Conservation (phyloP, 2,113 vertebrate genomes). For the Cyanistes caeruleus region DNA sequence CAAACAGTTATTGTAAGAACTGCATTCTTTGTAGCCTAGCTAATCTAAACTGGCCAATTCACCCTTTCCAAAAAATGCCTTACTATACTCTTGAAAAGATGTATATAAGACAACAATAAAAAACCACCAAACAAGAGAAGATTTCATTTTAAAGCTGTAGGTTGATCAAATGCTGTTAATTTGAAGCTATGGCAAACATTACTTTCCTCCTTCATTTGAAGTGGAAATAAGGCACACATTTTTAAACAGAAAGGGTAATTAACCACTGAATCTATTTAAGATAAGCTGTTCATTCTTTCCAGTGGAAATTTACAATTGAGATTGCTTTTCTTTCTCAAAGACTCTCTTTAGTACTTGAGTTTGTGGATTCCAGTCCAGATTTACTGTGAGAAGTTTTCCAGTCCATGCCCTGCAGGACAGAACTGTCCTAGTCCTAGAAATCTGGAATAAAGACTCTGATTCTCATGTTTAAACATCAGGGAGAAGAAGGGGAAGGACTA, state of each 20-base stretch:
- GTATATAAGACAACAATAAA: background rate
- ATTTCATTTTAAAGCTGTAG: slow-evolving; percentile 23
- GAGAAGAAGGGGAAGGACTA: background rate
- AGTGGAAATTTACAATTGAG: slow-evolving; percentile 51
- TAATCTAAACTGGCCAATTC: background rate
- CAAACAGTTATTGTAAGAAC: background rate
- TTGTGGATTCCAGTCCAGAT: background rate
- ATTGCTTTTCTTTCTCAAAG: slow-evolving; percentile 36
- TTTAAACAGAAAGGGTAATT: slow-evolving; percentile 69
- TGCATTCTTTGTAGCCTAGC: background rate
- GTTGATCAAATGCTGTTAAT: slow-evolving; percentile 32
- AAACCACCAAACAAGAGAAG: background rate
- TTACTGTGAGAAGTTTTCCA: background rate
- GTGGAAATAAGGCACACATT: slow-evolving; percentile 63
- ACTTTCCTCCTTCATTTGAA: slow-evolving; percentile 61
- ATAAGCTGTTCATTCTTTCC: slow-evolving; percentile 40
- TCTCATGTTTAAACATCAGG: background rate
- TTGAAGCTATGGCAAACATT: slow-evolving; percentile 50
- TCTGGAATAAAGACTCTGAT: background rate
- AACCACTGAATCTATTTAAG: slow-evolving; percentile 65
- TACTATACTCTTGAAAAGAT: background rate
- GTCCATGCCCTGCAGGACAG: background rate
- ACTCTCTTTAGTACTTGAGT: background rate
- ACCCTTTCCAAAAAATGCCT: background rate
- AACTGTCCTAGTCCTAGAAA: background rate